These are phyloP conservation scores for cattle (Bos taurus) DNA, from an alignment of 2,113 vertebrate species.

Conservation along the genomic window ARS-UCD2.0 NC_037332.1:104827001-104827500, in stretches of 20 bases:
- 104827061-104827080: background rate
- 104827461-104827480: background rate
- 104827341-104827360: background rate
- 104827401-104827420: background rate
- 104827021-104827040: background rate
- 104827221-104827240: background rate
- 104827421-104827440: background rate
- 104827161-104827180: background rate
- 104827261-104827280: background rate
- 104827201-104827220: background rate
- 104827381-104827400: background rate
- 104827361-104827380: background rate
- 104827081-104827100: background rate
- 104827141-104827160: background rate
- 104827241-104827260: background rate
- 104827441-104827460: background rate
- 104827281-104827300: background rate
- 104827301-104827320: background rate
- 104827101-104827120: background rate
- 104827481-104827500: background rate
- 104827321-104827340: background rate
- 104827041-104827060: constrained; percentile 1
- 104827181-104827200: constrained; percentile 7
- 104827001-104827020: background rate
- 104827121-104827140: background rate